A percentile compares a stretch with the other conserved stretches of the same genome.
Evolutionary conservation across 1,140 invertebrate species (phyloP).

Genomic region (Heliconius congener): DNA sequence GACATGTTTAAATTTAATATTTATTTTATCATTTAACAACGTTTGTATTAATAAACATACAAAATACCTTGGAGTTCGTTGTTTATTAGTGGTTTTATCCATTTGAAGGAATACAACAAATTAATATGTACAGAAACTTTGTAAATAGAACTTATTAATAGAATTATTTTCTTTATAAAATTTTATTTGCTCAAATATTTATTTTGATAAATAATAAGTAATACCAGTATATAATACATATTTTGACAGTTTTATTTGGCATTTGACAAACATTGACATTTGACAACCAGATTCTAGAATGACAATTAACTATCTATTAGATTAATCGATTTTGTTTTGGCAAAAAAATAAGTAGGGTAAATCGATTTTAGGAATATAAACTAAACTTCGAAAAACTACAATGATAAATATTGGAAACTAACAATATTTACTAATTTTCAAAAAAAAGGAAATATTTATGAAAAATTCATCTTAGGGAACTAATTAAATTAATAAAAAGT

Average conservation of each 20-base stretch:
- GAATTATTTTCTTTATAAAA: neutral
- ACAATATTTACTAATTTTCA: too few relatives aligned
- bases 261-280: slow-evolving; percentile 1
- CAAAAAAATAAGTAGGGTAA: too few relatives aligned
- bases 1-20: too few relatives aligned
- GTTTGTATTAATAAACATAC: neutral
- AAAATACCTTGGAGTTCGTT: slow-evolving; percentile 57
- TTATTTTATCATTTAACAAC: too few relatives aligned
- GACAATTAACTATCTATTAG: neutral
- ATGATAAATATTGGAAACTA: too few relatives aligned
- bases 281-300: too few relatives aligned
- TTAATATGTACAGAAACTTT: neutral
- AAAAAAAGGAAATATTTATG: too few relatives aligned
- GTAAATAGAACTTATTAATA: neutral
- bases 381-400: too few relatives aligned
- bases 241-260: slow-evolving; percentile 4
- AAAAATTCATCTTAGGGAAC: too few relatives aligned
- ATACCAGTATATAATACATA: neutral
- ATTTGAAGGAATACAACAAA: slow-evolving; percentile 20
- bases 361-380: neutral
- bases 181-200: neutral
- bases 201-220: neutral
- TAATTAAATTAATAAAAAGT: too few relatives aligned
- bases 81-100: slow-evolving; percentile 45
- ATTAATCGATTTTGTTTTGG: neutral